Base-by-base conservation (phyloP, 2,888 invertebrate species). In the Dinocampus coccinellae region DNA sequence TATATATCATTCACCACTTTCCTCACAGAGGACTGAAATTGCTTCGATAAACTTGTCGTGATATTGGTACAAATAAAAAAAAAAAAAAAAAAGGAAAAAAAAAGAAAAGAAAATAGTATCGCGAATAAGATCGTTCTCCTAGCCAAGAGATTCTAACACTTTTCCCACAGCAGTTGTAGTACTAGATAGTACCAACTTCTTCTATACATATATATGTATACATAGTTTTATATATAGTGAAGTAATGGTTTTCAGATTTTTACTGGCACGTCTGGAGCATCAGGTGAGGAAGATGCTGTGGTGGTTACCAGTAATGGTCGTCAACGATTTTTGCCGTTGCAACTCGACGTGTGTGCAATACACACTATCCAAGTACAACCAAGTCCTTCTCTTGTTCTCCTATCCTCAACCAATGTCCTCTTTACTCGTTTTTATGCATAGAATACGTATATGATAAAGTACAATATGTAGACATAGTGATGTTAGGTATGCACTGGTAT, bases 171-270 rank as follows among this genome's bases (percentile, higher is more conserved):
- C 13, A 20, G 64, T 53, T 33, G 52, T 55, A 24, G 26, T 11
- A 55, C 6, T 47, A 3, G 20, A 4, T 6, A 47, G 16, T n/a
- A 3, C 13, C 26, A 24, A 2, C 52, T 13, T 24, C 24, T 24
- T 53, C 16, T 53, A 7, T 53, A 53, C 16, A 53, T 42, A 42
- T 11, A 42, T 53, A 53, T 24, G 22, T 53, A 24, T 53, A 53
- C 24, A 55, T 55, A 13, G 13, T 13, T 24, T 24, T 24, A 55
- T 24, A 6, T n/a, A 55, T 24, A 26, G 36, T 36, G 53, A 63
- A 42, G 70, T 73, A 73, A 73, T 73, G 73, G 73, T 73, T 73
- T 73, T 73, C 73, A 68, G 73, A 73, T 71, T 73, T 73, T 73
- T 73, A 73, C 60, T 26, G 70, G 63, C 68, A 61, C 70, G 70